Percentiles rank a stretch among this genome's conserved stretches.
phyloP scores from a whole-genome alignment of 2,113 vertebrate genomes.

The Tonatia bakeri region DNA sequence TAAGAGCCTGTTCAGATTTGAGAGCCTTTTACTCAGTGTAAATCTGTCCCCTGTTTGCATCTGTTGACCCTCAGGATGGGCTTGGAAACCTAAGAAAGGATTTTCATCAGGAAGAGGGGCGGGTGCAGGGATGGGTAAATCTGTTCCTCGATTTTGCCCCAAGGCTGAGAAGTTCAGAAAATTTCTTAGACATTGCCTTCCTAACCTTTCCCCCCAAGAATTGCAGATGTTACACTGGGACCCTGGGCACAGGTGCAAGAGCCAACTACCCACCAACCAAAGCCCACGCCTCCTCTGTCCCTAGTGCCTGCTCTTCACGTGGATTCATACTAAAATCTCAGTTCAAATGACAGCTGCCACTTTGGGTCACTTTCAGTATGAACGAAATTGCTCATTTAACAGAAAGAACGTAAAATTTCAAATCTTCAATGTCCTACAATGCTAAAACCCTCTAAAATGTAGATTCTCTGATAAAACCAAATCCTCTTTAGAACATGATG shows the following conservation, averaged over 20 bases:
- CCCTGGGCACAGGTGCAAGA: not conserved
- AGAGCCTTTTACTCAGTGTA: not conserved
- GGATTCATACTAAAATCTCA: not conserved
- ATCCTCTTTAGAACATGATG: too few species aligned
- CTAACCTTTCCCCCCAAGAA: not conserved
- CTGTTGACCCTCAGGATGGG: not conserved
- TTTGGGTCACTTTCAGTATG: too few species aligned
- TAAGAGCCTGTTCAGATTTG: not conserved
- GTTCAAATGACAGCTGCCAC: too few species aligned
- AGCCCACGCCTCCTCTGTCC: not conserved
- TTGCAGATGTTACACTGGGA: not conserved
- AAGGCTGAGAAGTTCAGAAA: not conserved
- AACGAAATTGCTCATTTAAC: too few species aligned
- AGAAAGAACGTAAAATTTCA: too few species aligned
- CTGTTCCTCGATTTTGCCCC: not conserved
- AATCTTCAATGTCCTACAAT: too few species aligned
- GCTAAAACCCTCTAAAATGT: too few species aligned
- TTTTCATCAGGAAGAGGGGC: not conserved
- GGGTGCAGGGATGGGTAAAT: not conserved
- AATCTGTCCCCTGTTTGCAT: not conserved
- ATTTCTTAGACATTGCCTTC: not conserved
- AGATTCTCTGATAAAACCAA: too few species aligned
- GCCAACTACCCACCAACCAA: too few species aligned
- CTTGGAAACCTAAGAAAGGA: not conserved
- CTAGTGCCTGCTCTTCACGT: too few species aligned